Evolutionary conservation across 2,113 vertebrate species (phyloP).

Genomic region (Psettodes erumei): DNA sequence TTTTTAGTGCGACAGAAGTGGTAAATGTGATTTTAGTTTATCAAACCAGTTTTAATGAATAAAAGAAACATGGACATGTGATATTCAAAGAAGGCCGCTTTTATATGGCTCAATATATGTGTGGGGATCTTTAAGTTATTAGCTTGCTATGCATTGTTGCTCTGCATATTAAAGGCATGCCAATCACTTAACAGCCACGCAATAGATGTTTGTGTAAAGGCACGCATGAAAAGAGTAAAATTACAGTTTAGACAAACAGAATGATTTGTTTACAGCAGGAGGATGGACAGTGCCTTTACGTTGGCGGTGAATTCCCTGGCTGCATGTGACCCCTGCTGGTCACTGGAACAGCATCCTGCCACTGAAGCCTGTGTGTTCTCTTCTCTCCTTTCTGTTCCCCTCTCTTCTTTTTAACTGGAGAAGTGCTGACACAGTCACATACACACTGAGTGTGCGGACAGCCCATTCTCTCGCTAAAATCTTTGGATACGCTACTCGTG

Average conservation of each 20-base stretch:
- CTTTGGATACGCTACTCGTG: conserved; percentile 39
- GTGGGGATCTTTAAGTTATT: background rate
- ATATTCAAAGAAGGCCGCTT: background rate
- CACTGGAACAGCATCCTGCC: background rate
- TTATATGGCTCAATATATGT: background rate
- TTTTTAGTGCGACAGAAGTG: background rate
- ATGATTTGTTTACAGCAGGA: conserved; percentile 9
- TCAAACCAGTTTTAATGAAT: background rate
- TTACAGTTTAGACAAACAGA: background rate
- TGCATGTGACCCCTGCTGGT: conserved; percentile 66
- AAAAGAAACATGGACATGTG: background rate
- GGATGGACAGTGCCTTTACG: background rate
- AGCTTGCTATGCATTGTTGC: background rate
- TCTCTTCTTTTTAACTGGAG: conserved; percentile 15
- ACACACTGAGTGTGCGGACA: conserved; percentile 23
- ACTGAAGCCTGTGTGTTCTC: background rate
- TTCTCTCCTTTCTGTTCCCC: conserved; percentile 4
- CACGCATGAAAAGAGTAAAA: background rate
- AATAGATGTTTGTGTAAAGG: background rate
- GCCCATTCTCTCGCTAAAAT: conserved; percentile 41
- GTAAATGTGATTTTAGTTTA: background rate
- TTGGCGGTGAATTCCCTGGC: conserved; percentile 12
- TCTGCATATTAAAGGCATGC: background rate
- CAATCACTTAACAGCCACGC: background rate
- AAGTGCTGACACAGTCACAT: conserved; percentile 59